Evolutionary conservation across 2,888 invertebrate genomes (phyloP), one percentile per base, ranked within the genome.

Genomic region (Microctonus aethiopoides): DNA sequence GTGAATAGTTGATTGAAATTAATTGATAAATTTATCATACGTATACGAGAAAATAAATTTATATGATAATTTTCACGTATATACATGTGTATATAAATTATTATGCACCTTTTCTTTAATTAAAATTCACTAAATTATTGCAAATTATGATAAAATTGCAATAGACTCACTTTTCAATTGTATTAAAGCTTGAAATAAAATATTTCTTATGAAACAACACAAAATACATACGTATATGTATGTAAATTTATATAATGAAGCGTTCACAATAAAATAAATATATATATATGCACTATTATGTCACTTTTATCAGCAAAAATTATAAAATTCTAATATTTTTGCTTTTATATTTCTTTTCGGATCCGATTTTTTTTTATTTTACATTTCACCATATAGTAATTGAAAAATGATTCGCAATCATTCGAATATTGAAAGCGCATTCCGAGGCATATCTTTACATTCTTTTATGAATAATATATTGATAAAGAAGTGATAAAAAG

Each of bases 71-170:
- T 63, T 68, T 34, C 13, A 52, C 57, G 52, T 67, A 59, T 69
- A 70, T 74, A 70, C n/a, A n/a, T n/a, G n/a, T n/a, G n/a, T n/a
- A n/a, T n/a, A n/a, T n/a, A n/a, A n/a, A n/a, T n/a, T n/a, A n/a
- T n/a, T n/a, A n/a, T 72, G 70, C 72, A 73, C 36, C 59, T 56
- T 66, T 56, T 66, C 41, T 22, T 36, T 10, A 52, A 62, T 46
- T 32, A 20, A n/a, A 65, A 67, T 57, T 63, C 66, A 54, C 54
- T 52, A 63, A n/a, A 70, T 70, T 72, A 71, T 66, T 64, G 67
- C 26, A 51, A 22, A 54, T 32, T 57, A 13, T n/a, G 13, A 64
- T 64, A 6, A 61, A 41, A 51, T 32, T 1, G 13, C 26, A 22
- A 26, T 29, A 24, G 16, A 16, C n/a, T 46, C 16, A 16, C 46